phyloP scores from a whole-genome alignment of 2,797 vertebrate genomes.

The Rhinogobio ventralis region DNA sequence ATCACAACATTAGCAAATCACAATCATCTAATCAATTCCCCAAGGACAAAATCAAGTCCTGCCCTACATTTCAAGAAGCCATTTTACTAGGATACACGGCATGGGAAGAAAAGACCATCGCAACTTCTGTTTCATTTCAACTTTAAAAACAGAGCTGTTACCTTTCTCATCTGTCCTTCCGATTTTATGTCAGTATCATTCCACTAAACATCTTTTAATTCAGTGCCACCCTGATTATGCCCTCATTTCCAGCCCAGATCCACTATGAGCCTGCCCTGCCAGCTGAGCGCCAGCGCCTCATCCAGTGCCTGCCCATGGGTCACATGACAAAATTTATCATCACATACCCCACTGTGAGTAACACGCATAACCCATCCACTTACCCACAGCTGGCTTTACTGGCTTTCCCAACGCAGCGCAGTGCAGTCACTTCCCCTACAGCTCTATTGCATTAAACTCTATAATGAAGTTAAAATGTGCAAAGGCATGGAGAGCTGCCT shows the following conservation, averaged over 20 bases:
- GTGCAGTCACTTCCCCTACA: slow-evolving; percentile 5
- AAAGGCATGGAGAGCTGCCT: slow-evolving; percentile 13
- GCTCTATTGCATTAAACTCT: slow-evolving; percentile 27
- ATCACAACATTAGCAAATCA: not conserved
- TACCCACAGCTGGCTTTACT: slow-evolving; percentile 15
- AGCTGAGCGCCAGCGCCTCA: slow-evolving; percentile 72
- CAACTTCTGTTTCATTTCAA: too few species aligned
- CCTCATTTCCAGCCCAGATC: slow-evolving; percentile 73
- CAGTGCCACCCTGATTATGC: not conserved
- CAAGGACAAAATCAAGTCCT: not conserved
- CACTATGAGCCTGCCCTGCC: slow-evolving; percentile 74
- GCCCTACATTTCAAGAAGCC: not conserved
- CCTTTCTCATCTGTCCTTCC: not conserved
- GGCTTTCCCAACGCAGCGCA: not conserved
- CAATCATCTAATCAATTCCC: not conserved
- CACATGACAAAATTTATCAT: slow-evolving; percentile 81
- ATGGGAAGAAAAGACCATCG: not conserved
- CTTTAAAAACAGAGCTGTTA: not conserved
- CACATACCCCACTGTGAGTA: slow-evolving; percentile 80
- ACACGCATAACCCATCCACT: slow-evolving; percentile 7
- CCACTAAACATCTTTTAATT: not conserved
- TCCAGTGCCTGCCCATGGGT: slow-evolving; percentile 78
- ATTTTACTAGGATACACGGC: not conserved
- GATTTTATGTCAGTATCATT: not conserved
- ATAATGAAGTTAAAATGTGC: slow-evolving; percentile 41